These are phyloP conservation scores for Romanogobio albipinnatus DNA, from an alignment of 2,113 vertebrate genomes.

Conservation along the genomic window DNA sequence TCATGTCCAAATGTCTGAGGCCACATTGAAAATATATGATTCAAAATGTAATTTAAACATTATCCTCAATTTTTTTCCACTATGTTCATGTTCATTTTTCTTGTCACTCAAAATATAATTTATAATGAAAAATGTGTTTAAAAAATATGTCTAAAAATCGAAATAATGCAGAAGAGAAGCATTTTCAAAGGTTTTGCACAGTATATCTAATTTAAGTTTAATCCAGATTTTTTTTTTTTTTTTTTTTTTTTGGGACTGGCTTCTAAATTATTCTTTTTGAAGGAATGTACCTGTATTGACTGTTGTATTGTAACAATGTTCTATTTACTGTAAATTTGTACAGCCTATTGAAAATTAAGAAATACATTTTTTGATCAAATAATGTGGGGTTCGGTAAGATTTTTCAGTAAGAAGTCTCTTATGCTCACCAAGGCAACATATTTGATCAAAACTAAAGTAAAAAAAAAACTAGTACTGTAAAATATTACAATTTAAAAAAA, in stretches of 20 bases:
- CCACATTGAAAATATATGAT: background rate
- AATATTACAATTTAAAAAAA: background rate
- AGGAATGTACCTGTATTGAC: constrained; percentile 2
- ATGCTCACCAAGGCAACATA: background rate
- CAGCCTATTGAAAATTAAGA: constrained; percentile 11
- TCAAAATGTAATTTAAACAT: too few species aligned
- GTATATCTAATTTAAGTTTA: constrained; percentile 1
- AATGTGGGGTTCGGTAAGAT: background rate
- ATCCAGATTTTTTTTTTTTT: background rate
- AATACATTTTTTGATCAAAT: constrained; percentile 9
- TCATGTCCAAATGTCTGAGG: constrained; percentile 6
- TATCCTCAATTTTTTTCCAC: background rate
- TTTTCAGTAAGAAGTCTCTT: background rate
- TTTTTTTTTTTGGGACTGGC: background rate
- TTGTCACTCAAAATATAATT: background rate
- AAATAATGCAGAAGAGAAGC: background rate
- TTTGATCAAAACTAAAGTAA: background rate
- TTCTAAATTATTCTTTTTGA: constrained; percentile 29
- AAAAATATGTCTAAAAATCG: too few species aligned
- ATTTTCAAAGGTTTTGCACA: background rate
- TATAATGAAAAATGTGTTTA: too few species aligned
- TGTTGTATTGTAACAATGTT: constrained; percentile 29
- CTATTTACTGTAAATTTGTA: constrained; percentile 34
- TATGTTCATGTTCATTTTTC: background rate
- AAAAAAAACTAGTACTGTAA: background rate